These are phyloP conservation scores for Dryadula phaetusa DNA, from an alignment of 2,888 invertebrate genomes.

Conservation along the genomic window DNA sequence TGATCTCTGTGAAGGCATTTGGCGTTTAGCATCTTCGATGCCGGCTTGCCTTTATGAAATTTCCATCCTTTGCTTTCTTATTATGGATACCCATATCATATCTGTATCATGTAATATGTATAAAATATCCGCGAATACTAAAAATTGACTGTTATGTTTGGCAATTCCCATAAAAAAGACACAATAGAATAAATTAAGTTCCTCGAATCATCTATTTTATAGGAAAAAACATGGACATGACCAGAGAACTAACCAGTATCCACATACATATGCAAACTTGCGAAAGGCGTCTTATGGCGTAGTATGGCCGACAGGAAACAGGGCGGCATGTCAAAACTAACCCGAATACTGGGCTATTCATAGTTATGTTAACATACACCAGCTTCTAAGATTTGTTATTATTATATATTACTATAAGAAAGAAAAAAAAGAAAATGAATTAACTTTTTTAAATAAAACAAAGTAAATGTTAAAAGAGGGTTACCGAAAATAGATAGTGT, in stretches of 20 bases:
- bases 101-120: too few species aligned
- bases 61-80: too few species aligned
- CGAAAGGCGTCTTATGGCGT: conserved; percentile 23
- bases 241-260: conserved; percentile 7
- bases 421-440: too few species aligned
- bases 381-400: not conserved
- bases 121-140: too few species aligned
- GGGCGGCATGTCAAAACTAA: conserved; percentile 33
- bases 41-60: too few species aligned
- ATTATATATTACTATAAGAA: conserved; percentile 10
- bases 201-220: not conserved
- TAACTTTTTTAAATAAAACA: not conserved
- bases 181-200: not conserved
- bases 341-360: conserved; percentile 28
- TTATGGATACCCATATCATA: too few species aligned
- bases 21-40: too few species aligned
- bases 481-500: too few species aligned
- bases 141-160: not conserved
- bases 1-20: too few species aligned
- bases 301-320: conserved; percentile 28
- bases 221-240: conserved; percentile 10
- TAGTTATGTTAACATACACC: conserved; percentile 5
- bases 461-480: too few species aligned
- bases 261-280: conserved; percentile 20
- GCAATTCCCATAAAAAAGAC: not conserved